Evolutionary conservation across 2,113 vertebrate genomes (phyloP).

Genomic region (Seriola rivoliana): DNA sequence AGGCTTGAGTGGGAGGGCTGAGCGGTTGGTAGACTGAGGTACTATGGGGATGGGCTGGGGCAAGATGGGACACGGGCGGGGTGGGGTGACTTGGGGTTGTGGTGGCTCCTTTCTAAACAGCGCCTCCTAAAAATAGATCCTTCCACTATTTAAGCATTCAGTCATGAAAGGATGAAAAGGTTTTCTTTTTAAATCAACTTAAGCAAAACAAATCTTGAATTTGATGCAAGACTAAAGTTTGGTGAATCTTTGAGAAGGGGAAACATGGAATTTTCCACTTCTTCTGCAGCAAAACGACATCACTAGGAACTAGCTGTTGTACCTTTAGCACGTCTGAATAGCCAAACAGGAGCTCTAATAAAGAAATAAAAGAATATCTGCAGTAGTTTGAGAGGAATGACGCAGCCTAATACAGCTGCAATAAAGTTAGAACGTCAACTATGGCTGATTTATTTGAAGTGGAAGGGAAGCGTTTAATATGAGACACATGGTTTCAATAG

Average conservation of each 20-base stretch:
- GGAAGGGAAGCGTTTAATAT: constrained; percentile 87
- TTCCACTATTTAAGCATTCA: constrained; percentile 44
- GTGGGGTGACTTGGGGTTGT: constrained; percentile 69
- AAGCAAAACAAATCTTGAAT: constrained; percentile 59
- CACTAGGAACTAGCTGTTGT: not conserved
- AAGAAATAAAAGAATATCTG: constrained; percentile 68
- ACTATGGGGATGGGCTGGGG: constrained; percentile 36
- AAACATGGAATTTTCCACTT: constrained; percentile 50
- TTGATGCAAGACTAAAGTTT: constrained; percentile 39
- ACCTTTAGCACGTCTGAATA: constrained; percentile 6
- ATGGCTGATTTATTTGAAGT: constrained; percentile 86
- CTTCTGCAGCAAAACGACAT: not conserved
- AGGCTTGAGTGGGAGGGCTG: constrained; percentile 26
- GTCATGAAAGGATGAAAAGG: constrained; percentile 54
- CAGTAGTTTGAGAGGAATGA: constrained; percentile 62
- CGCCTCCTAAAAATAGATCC: constrained; percentile 66
- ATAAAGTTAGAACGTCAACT: constrained; percentile 83
- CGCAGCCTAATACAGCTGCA: constrained; percentile 78
- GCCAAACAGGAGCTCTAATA: constrained; percentile 59
- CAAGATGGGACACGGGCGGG: constrained; percentile 48
- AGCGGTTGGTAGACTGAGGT: constrained; percentile 34
- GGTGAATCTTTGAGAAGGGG: constrained; percentile 28
- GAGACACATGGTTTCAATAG: constrained; percentile 86
- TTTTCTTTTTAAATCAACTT: constrained; percentile 45
- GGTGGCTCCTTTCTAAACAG: constrained; percentile 68